Conservation (phyloP, 2,888 invertebrate species). For the Helicoverpa assulta region DNA sequence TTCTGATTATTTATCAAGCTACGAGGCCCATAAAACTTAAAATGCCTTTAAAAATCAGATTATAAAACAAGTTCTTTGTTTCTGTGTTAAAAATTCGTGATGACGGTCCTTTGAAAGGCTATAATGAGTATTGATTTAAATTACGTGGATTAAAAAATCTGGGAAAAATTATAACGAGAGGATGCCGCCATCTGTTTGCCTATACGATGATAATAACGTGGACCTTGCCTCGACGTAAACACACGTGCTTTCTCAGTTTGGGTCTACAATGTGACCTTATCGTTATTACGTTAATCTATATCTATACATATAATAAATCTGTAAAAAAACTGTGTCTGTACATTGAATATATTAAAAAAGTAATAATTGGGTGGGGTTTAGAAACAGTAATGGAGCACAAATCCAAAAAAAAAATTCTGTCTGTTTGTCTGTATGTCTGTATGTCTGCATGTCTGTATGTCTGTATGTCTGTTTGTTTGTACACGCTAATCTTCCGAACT, state of each 20-base stretch:
- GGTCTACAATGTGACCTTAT: constrained; percentile 1
- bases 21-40: constrained; percentile 84
- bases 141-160: constrained; percentile 88
- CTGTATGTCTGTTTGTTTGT: too few relatives aligned
- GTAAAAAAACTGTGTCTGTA: too few relatives aligned
- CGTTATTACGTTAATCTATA: constrained; percentile 10
- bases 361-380: too few relatives aligned
- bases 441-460: too few relatives aligned
- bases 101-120: constrained; percentile 88
- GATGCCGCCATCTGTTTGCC: constrained; percentile 79
- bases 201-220: constrained; percentile 67
- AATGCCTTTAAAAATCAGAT: constrained; percentile 87
- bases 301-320: too few relatives aligned
- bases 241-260: background rate
- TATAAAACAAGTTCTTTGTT: constrained; percentile 88
- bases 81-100: constrained; percentile 83
- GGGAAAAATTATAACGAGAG: constrained; percentile 88
- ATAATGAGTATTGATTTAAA: constrained; percentile 90
- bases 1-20: constrained; percentile 84
- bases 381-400: too few relatives aligned
- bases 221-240: constrained; percentile 62
- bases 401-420: too few relatives aligned
- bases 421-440: too few relatives aligned
- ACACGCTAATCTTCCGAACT: too few relatives aligned
- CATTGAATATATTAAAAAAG: too few relatives aligned